phyloP scores from a whole-genome alignment of 2,797 vertebrate species.

The Falco cherrug region DNA sequence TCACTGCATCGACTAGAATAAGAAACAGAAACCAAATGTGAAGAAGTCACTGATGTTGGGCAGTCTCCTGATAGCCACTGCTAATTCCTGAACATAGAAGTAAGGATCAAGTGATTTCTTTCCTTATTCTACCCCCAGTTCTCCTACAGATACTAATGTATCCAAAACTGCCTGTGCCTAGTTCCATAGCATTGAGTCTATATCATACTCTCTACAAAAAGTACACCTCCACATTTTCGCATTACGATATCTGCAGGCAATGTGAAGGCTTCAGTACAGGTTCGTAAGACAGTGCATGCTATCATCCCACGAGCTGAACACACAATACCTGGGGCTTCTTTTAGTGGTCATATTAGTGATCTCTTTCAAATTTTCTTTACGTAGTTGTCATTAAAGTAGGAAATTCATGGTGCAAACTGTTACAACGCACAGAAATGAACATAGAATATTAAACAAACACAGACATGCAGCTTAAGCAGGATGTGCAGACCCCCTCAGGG shows the following conservation, averaged over 20 bases:
- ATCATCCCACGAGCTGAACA: not conserved
- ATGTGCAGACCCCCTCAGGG: not conserved
- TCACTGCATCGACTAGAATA: slow-evolving; percentile 27
- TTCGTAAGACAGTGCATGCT: not conserved
- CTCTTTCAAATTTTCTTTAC: not conserved
- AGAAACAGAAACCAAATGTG: slow-evolving; percentile 21
- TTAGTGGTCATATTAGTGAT: not conserved
- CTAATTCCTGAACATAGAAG: slow-evolving; percentile 38
- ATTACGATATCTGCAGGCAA: not conserved
- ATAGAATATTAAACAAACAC: not conserved
- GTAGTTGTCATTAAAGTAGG: not conserved
- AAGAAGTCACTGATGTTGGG: slow-evolving; percentile 13
- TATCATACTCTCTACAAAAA: not conserved
- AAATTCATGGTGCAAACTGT: not conserved
- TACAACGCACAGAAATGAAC: not conserved
- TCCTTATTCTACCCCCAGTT: not conserved
- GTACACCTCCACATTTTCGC: not conserved
- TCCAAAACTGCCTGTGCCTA: not conserved
- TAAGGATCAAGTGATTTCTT: slow-evolving; percentile 22
- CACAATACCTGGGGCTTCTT: not conserved
- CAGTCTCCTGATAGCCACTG: not conserved
- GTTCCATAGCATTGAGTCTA: not conserved
- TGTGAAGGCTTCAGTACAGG: not conserved
- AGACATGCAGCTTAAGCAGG: not conserved
- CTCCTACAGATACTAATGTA: not conserved